phyloP scores from a whole-genome alignment of 1,140 invertebrate species.

The Papilio xuthus region DNA sequence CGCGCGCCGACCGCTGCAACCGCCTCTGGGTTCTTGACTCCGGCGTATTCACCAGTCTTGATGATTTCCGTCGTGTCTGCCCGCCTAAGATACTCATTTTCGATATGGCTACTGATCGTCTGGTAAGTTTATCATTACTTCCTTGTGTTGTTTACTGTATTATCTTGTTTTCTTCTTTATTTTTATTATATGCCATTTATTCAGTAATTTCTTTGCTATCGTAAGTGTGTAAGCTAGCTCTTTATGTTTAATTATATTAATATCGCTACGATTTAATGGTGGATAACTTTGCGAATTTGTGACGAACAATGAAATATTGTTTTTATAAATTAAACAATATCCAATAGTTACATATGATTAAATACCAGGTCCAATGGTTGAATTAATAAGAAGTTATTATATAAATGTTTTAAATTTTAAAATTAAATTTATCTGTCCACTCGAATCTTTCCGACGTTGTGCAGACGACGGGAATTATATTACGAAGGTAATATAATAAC shows the following conservation, averaged over 20 bases:
- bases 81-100: conserved; percentile 91
- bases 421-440: not conserved
- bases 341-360: too few relatives aligned
- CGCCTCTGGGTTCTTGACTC: conserved; percentile 88
- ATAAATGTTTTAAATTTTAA: not conserved
- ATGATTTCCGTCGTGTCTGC: conserved; percentile 88
- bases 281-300: too few relatives aligned
- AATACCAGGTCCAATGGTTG: not conserved
- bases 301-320: too few relatives aligned
- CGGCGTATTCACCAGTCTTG: conserved; percentile 88
- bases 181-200: too few relatives aligned
- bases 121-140: conserved; percentile 75
- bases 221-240: too few relatives aligned
- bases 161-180: not conserved
- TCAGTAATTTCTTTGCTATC: too few relatives aligned
- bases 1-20: conserved; percentile 88
- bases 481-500: not conserved
- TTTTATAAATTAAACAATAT: too few relatives aligned
- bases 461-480: not conserved
- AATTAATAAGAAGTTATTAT: not conserved
- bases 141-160: not conserved
- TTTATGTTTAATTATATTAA: too few relatives aligned
- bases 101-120: conserved; percentile 86
- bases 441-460: not conserved
- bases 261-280: too few relatives aligned